Conservation (phyloP, 1,140 invertebrate species). For the Thalassaphorura encarpata region DNA sequence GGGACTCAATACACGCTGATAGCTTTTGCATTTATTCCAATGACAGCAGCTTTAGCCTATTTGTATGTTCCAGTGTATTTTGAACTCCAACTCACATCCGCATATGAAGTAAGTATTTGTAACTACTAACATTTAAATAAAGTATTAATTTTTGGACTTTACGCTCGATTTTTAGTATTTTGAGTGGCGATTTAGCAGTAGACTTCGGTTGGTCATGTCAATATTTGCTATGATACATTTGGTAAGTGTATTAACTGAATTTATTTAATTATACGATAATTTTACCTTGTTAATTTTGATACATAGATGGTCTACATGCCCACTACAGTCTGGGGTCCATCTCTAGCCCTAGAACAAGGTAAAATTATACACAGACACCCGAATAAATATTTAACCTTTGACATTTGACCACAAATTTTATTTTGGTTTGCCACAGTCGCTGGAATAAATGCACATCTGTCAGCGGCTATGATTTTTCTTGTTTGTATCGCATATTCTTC, state of each 20-base stretch:
- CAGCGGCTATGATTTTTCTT: conserved; percentile 75
- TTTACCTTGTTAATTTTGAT: too few species aligned
- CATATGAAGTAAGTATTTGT: conserved; percentile 80
- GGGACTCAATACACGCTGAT: conserved; percentile 38
- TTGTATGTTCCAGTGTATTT: conserved; percentile 48
- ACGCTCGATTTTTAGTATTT: too few species aligned
- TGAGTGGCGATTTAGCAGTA: too few species aligned
- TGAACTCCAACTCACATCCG: conserved; percentile 49
- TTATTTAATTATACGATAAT: too few species aligned
- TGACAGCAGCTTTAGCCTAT: conserved; percentile 38
- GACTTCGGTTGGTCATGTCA: too few species aligned
- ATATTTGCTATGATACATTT: too few species aligned
- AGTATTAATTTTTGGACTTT: too few species aligned
- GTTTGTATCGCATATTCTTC: conserved; percentile 90
- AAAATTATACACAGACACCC: conserved; percentile 18
- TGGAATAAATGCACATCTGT: conserved; percentile 55
- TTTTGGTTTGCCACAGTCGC: not conserved
- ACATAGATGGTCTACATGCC: conserved; percentile 68
- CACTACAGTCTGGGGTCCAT: conserved; percentile 80
- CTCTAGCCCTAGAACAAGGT: conserved; percentile 79
- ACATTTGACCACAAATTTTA: not conserved
- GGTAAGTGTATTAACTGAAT: too few species aligned
- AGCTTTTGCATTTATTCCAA: conserved; percentile 36
- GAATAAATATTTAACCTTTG: not conserved
- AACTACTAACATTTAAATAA: too few species aligned